Base-by-base conservation (phyloP, 2,888 invertebrate genomes). In the Hyalella azteca region DNA sequence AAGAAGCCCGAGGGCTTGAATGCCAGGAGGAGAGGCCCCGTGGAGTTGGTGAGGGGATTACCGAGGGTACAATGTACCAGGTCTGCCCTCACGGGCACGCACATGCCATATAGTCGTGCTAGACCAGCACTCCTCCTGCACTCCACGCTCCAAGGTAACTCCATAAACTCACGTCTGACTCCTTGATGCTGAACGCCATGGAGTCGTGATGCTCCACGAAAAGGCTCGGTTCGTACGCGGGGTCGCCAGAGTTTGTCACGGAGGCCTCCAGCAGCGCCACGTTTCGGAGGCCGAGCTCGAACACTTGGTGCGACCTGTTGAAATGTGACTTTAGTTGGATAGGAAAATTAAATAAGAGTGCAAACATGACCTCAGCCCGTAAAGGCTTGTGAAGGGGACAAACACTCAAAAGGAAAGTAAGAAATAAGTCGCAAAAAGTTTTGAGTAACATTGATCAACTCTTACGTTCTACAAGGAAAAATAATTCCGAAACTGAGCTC, bases 201-300 rank as follows among this genome's bases (percentile, higher is more conserved):
- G 73, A 73, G n/a, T 91, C 89, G 36, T 95, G 93, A 88, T 95
- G 94, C n/a, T 91, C 89, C 5, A 96, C 91, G 86, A 93, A 94
- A 32, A 96, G 87, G 86, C 93, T 93, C 0, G 95, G 92, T 88
- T 96, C 95, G 86, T 96, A 97, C 0, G 96, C 96, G 0, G 96
- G 94, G 87, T 98, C 97, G 0, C 93, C 93, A 32, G 90, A 88
- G 88, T 98, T 98, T 78, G 90, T 91, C 0, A 95, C 91, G 13
- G 90, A 91, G 15, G 95, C 91, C 45, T 93, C 91, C 0, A 98
- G 89, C 78, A 92, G 91, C 40, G 97, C 91, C 87, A 94, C 94
- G 80, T 93, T 92, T 78, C 92, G 91, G 86, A 93, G 91, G 0
- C 95, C 95, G 85, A 95, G 88, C 48, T 90, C 88, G 79, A 89